Percentiles rank a stretch among this genome's conserved stretches.
phyloP scores from a whole-genome alignment of 2,888 invertebrate species.

The Lumbricus terrestris region DNA sequence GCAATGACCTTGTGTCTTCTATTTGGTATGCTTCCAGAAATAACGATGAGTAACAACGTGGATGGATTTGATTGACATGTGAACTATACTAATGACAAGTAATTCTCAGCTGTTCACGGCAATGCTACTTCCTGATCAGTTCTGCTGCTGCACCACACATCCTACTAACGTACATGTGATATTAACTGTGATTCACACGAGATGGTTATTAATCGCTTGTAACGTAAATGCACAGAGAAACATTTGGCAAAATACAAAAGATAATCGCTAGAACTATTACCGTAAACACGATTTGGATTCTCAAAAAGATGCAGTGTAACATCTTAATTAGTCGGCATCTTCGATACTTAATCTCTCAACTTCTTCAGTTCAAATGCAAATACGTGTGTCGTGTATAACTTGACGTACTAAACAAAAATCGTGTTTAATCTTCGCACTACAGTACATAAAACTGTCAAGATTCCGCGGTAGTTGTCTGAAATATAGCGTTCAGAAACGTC shows the following conservation, averaged over 20 bases:
- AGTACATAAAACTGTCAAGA: neutral
- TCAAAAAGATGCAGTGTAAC: neutral
- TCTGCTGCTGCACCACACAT: neutral
- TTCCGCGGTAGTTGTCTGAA: neutral
- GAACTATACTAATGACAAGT: neutral
- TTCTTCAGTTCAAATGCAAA: neutral
- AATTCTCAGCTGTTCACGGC: neutral
- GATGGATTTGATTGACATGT: neutral
- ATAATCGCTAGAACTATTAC: neutral
- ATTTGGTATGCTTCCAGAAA: neutral
- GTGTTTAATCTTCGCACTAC: neutral
- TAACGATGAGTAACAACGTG: neutral
- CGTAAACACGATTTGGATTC: neutral
- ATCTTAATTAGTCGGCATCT: neutral
- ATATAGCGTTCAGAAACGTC: neutral
- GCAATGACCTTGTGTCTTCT: neutral
- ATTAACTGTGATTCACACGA: neutral
- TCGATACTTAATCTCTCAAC: neutral
- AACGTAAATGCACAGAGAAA: too few relatives aligned
- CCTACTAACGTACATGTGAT: neutral
- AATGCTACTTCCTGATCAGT: neutral
- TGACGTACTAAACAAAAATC: neutral
- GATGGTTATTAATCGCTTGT: neutral
- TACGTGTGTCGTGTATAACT: neutral
- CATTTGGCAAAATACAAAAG: neutral